These are phyloP conservation scores for Ephydatia muelleri DNA, from an alignment of 37 sponge, comb jelly and placozoan genomes.

Conservation along the genomic window DNA sequence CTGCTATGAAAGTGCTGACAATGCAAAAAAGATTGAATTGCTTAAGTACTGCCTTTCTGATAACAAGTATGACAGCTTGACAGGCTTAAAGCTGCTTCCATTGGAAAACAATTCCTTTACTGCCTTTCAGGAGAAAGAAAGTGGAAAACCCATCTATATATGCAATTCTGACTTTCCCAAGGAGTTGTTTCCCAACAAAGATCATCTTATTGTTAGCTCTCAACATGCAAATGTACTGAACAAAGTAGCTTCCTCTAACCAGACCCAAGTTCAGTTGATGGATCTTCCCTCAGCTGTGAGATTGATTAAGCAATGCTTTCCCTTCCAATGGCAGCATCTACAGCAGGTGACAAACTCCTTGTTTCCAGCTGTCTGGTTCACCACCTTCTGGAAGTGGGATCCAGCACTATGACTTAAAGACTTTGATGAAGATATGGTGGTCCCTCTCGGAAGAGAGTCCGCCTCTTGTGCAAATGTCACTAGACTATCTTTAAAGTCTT, in stretches of 20 bases:
- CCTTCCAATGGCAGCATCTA: not conserved
- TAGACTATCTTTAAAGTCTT: not conserved
- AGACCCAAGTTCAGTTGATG: slow-evolving; percentile 26
- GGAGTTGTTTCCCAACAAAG: slow-evolving; percentile 20
- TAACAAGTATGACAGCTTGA: slow-evolving; percentile 1
- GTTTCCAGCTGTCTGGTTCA: slow-evolving; percentile 26
- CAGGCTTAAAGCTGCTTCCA: slow-evolving; percentile 27
- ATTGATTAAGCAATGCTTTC: not conserved
- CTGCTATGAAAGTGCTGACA: slow-evolving; percentile 14
- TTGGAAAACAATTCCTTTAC: slow-evolving; percentile 31
- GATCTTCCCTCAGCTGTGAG: not conserved
- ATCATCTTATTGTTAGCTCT: slow-evolving; percentile 12
- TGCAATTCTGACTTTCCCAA: slow-evolving; percentile 31
- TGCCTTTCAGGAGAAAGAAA: slow-evolving; percentile 7
- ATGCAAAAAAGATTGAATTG: slow-evolving; percentile 24
- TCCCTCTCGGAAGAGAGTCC: slow-evolving; percentile 14
- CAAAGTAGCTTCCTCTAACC: slow-evolving; percentile 5
- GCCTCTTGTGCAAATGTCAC: not conserved
- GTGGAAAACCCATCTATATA: not conserved
- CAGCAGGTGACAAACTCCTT: not conserved
- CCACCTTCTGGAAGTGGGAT: slow-evolving; percentile 54
- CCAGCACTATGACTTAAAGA: not conserved
- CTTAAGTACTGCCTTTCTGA: slow-evolving; percentile 57
- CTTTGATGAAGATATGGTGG: slow-evolving; percentile 17
- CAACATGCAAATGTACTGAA: not conserved